A percentile compares a stretch with the other conserved stretches of the same genome.
Evolutionary conservation across 2,113 vertebrate genomes (phyloP).

Genomic region (Phocoena sinus): DNA sequence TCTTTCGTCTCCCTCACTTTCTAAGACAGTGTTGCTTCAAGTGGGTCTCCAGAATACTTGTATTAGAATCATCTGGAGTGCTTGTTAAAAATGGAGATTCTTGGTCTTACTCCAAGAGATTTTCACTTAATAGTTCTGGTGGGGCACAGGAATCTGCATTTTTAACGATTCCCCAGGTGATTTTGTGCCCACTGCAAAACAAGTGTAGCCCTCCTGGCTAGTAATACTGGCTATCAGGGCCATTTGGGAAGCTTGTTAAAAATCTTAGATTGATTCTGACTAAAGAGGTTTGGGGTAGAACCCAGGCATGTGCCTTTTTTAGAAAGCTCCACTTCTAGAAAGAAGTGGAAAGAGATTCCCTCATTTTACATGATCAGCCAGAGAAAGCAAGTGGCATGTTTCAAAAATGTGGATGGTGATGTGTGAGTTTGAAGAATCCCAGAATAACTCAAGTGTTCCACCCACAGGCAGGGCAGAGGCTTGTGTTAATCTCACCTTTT

Average conservation of each 20-base stretch:
- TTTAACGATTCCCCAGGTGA: neutral
- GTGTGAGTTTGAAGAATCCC: constrained; percentile 16
- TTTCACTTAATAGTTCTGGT: constrained; percentile 15
- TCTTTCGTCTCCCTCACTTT: neutral
- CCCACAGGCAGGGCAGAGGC: neutral
- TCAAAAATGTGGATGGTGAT: constrained; percentile 31
- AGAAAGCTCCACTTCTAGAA: constrained; percentile 19
- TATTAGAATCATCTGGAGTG: neutral
- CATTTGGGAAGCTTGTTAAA: neutral
- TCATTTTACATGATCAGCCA: constrained; percentile 5
- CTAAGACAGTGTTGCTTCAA: constrained; percentile 32
- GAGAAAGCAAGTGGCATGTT: constrained; percentile 32
- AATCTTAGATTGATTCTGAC: neutral
- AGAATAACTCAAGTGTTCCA: neutral
- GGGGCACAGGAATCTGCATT: neutral
- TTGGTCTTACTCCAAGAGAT: neutral
- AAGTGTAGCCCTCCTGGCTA: neutral
- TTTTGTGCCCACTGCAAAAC: neutral
- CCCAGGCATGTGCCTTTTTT: neutral
- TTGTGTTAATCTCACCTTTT: constrained; percentile 86
- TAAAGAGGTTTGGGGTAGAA: neutral
- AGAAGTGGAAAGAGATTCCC: neutral
- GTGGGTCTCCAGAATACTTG: neutral
- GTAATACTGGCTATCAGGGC: neutral
- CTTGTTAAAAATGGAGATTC: constrained; percentile 37